Evolutionary conservation across 1,140 invertebrate species (phyloP).

Genomic region (Nasonia giraulti): DNA sequence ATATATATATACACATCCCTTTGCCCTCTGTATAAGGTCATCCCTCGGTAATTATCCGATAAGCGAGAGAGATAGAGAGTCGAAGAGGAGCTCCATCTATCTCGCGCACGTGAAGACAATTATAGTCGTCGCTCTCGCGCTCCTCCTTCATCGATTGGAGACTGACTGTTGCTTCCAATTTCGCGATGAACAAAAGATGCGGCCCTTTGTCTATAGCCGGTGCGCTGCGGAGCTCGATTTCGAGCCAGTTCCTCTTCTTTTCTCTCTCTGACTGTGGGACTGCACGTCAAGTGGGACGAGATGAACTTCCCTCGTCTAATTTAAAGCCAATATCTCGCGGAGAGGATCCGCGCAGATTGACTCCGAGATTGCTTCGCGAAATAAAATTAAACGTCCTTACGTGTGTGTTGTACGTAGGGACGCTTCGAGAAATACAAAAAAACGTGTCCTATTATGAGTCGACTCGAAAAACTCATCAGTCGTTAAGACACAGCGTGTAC

Average conservation of each 20-base stretch:
- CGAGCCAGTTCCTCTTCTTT: conserved; percentile 19
- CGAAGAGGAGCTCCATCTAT: conserved; percentile 41
- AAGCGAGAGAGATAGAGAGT: conserved; percentile 56
- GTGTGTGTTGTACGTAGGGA: neutral
- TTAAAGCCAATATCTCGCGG: conserved; percentile 41
- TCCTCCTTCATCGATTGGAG: neutral
- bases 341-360: neutral
- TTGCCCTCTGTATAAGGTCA: conserved; percentile 1
- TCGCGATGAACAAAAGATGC: conserved; percentile 48
- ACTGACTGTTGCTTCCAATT: conserved; percentile 58
- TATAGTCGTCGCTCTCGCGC: conserved; percentile 25
- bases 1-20: neutral
- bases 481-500: neutral
- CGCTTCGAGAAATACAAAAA: no score
- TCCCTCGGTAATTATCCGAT: conserved; percentile 66
- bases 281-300: neutral
- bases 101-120: conserved; percentile 53
- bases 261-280: neutral
- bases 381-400: conserved; percentile 5
- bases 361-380: conserved; percentile 26
- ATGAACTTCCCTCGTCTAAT: conserved; percentile 30
- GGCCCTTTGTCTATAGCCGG: conserved; percentile 5
- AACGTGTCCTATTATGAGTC: no score
- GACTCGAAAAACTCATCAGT: neutral
- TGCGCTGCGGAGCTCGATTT: conserved; percentile 4